Evolutionary conservation across 2,888 invertebrate species (phyloP).

Genomic region (Ornithoptera priamus): DNA sequence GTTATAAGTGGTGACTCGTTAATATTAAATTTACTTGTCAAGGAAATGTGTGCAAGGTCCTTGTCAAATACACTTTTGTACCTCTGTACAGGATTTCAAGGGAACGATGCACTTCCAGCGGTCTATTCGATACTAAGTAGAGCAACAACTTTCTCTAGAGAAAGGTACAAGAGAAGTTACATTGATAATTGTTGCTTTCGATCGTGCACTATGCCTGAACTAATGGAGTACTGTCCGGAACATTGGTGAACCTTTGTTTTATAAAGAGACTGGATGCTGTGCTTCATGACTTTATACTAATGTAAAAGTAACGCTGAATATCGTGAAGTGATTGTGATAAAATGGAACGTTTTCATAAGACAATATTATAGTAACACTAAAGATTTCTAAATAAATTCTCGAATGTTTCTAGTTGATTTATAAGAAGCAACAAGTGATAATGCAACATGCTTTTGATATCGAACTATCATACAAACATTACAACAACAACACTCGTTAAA

Average conservation of each 20-base stretch:
- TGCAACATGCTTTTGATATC: neutral
- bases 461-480: neutral
- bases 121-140: slow-evolving; percentile 48
- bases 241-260: slow-evolving; percentile 52
- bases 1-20: slow-evolving; percentile 47
- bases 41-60: slow-evolving; percentile 53
- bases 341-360: neutral
- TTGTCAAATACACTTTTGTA: slow-evolving; percentile 51
- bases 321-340: neutral
- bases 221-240: slow-evolving; percentile 67
- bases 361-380: neutral
- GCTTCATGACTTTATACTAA: slow-evolving; percentile 7
- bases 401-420: neutral
- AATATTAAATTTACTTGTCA: slow-evolving; percentile 49
- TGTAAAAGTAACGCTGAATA: slow-evolving; percentile 6
- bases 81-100: slow-evolving; percentile 52
- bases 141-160: slow-evolving; percentile 45
- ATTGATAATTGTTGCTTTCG: slow-evolving; percentile 60
- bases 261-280: slow-evolving; percentile 9
- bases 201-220: slow-evolving; percentile 57
- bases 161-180: slow-evolving; percentile 53
- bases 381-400: neutral
- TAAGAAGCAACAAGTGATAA: neutral
- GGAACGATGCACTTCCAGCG: slow-evolving; percentile 43
- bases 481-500: neutral